These are phyloP conservation scores for Cheilosia urbana DNA, from an alignment of 2,888 invertebrate genomes.

Conservation along the genomic window DNA sequence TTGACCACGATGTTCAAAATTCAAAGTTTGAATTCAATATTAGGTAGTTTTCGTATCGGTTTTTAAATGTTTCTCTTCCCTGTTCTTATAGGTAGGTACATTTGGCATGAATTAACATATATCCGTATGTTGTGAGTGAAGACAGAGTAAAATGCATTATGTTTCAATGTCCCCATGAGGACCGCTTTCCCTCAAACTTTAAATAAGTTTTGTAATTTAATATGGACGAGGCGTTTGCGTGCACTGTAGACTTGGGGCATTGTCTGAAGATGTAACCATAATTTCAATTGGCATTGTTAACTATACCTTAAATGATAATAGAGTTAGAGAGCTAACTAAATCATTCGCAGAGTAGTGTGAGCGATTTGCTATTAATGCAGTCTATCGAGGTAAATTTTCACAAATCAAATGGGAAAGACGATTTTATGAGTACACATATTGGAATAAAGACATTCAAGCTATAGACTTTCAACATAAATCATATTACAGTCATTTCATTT, in stretches of 20 bases:
- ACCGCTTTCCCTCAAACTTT: conserved; percentile 10
- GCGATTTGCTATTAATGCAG: too few species aligned
- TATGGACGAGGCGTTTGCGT: conserved; percentile 3
- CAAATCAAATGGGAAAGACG: too few species aligned
- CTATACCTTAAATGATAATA: conserved; percentile 7
- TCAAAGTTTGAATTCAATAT: conserved; percentile 28
- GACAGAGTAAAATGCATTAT: conserved; percentile 9
- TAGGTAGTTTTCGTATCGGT: conserved; percentile 1
- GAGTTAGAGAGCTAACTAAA: background rate
- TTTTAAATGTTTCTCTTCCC: background rate
- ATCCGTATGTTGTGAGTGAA: too few species aligned
- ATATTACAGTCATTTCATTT: too few species aligned
- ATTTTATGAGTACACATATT: too few species aligned
- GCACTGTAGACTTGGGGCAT: background rate
- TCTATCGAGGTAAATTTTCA: too few species aligned
- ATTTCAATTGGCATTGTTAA: conserved; percentile 27
- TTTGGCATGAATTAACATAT: too few species aligned
- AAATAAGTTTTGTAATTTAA: conserved; percentile 33
- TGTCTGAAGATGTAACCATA: conserved; percentile 22
- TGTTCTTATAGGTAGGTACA: too few species aligned
- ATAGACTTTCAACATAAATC: too few species aligned
- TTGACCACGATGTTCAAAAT: conserved; percentile 2
- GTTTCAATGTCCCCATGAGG: conserved; percentile 22
- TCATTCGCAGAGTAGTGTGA: too few species aligned
- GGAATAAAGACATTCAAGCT: too few species aligned